Percentiles rank a stretch among this genome's conserved stretches.
These are phyloP conservation scores for Liasis olivaceus DNA, from an alignment of 2,797 vertebrate species.

Conservation along the genomic window DNA sequence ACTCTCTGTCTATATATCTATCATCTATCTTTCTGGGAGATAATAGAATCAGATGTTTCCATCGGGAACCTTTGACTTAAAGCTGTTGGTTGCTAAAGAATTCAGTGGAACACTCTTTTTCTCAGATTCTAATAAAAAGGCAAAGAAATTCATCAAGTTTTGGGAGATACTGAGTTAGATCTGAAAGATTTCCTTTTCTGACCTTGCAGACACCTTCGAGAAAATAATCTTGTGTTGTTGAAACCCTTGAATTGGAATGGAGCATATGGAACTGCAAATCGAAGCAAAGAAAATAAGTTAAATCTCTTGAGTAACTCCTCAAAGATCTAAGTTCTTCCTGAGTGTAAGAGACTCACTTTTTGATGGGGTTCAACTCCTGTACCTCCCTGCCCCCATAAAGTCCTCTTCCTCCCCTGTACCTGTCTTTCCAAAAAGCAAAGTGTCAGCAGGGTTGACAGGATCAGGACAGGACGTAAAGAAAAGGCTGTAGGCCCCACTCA, in stretches of 20 bases:
- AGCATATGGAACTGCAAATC: neutral
- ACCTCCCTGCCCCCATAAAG: neutral
- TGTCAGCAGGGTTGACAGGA: neutral
- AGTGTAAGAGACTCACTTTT: neutral
- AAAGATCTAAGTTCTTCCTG: neutral
- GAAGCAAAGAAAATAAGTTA: neutral
- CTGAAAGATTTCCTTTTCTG: neutral
- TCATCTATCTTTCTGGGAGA: neutral
- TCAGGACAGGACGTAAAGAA: neutral
- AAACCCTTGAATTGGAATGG: neutral
- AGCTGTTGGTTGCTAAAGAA: conserved; percentile 8
- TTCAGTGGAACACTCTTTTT: neutral
- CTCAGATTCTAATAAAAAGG: neutral
- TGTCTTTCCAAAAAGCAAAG: neutral
- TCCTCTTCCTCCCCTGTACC: neutral
- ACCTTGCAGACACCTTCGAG: neutral
- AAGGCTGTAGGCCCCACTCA: neutral
- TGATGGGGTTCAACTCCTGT: neutral
- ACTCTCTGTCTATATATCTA: too few species aligned
- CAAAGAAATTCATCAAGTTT: neutral
- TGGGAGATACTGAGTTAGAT: neutral
- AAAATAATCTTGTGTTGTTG: neutral
- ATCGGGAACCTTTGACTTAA: conserved; percentile 11
- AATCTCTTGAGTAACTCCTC: neutral
- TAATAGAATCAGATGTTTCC: conserved; percentile 28